Base-by-base conservation (phyloP, 2,113 vertebrate species). In the Otolemur garnettii region DNA sequence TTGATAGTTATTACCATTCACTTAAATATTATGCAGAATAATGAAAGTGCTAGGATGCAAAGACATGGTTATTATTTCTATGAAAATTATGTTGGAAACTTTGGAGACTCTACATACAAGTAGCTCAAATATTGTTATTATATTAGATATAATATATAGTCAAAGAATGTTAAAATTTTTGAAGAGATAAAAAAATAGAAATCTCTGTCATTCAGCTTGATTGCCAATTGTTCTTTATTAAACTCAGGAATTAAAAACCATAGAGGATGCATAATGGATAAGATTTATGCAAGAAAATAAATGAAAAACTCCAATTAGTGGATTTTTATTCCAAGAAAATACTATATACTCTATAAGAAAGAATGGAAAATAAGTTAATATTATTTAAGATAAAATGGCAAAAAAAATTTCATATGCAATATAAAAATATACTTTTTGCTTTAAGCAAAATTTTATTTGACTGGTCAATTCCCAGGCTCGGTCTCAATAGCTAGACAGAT, bases 201-300 rank as follows among this genome's bases (percentile, higher is more conserved):
- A 87, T 93, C 92, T 93, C 35, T 59, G 74, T 26, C 2, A 42
- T 87, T 81, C 64, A 26, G 3, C 26, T 93, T 93, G 10, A 78
- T 90, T 64, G 85, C 22, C 71, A 96, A 93, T 74, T 81, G 6
- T 87, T 96, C 30, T 93, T 95, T 87, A 90, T 87, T 42, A 95
- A 68, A 74, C 92, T 81, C 35, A 90, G 77, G 62, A 92, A 72
- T 68, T 81, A 5, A 78, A 96, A 97, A 95, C 82, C 62, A 59
- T 85, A 80, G 26, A 60, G 83, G 59, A 93, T 75, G 4, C 12
- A 80, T 83, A 93, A 69, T 77, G 55, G 35, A 68, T 93, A 53
- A 60, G 22, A 74, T 60, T 90, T 90, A 75, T 93, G 30, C 53
- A 83, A 87, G 87, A 93, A 96, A 90, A 84, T 92, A 14, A 95